A percentile compares a stretch with the other conserved stretches of the same genome.
These are phyloP conservation scores for Thysanoteuthis rhombus DNA, from an alignment of 2,888 invertebrate species.

Conservation along the genomic window DNA sequence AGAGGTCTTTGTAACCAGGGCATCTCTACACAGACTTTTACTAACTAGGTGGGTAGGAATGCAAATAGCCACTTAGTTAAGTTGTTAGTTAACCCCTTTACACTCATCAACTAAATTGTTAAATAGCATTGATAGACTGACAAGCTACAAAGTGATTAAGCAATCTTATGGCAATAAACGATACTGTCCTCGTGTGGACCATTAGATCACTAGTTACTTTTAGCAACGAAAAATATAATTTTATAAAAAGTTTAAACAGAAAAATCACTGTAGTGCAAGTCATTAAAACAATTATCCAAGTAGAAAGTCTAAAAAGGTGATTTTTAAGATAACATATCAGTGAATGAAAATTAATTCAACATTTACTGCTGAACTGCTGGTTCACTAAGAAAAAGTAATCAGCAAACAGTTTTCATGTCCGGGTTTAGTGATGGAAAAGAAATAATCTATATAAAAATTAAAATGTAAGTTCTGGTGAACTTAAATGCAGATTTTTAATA, in stretches of 20 bases:
- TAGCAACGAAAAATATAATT: background rate
- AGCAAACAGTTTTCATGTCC: too few relatives aligned
- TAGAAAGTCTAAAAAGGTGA: background rate
- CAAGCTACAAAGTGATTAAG: background rate
- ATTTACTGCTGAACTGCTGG: background rate
- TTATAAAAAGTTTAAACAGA: background rate
- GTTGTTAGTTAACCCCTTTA: background rate
- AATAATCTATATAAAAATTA: too few relatives aligned
- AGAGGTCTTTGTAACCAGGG: background rate
- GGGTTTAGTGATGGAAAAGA: too few relatives aligned
- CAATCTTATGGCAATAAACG: background rate
- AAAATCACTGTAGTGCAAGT: background rate
- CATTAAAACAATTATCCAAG: background rate
- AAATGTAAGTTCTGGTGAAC: too few relatives aligned
- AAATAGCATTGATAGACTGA: background rate
- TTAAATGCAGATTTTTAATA: too few relatives aligned
- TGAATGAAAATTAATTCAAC: background rate
- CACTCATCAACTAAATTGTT: background rate
- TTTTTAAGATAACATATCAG: background rate
- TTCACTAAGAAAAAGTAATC: background rate
- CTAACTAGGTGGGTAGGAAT: background rate
- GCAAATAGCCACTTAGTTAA: background rate
- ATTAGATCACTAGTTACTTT: background rate
- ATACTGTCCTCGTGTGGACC: background rate
- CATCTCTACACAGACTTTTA: background rate